Evolutionary conservation across 2,797 vertebrate genomes (phyloP).

Genomic region (Euthynnus affinis): DNA sequence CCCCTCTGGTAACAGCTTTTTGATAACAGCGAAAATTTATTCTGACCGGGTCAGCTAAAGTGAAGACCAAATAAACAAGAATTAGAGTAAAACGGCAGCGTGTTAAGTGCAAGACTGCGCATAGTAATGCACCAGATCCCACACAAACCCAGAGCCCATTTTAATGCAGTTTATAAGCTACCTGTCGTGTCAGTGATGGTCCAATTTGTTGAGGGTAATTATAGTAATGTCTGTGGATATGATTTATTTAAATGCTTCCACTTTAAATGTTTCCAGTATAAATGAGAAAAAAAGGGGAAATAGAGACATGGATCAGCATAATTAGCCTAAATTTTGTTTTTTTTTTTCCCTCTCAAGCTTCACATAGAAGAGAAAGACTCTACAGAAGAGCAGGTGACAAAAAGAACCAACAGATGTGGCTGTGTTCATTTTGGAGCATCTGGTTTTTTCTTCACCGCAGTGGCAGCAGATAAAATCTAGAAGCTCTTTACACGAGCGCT

Average conservation of each 20-base stretch:
- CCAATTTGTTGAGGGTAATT: constrained; percentile 31
- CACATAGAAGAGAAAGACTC: background rate
- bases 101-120: background rate
- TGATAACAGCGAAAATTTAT: constrained; percentile 21
- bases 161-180: constrained; percentile 4
- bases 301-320: background rate
- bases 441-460: background rate
- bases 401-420: constrained; percentile 33
- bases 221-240: constrained; percentile 12
- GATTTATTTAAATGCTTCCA: constrained; percentile 31
- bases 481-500: background rate
- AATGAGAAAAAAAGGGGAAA: background rate
- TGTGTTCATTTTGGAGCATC: background rate
- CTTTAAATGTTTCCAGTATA: constrained; percentile 19
- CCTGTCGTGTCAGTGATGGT: constrained; percentile 15
- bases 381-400: background rate
- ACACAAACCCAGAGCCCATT: constrained; percentile 20
- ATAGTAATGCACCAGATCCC: background rate
- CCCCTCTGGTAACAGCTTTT: constrained; percentile 38
- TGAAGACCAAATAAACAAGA: constrained; percentile 28
- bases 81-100: constrained; percentile 11
- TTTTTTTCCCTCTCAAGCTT: background rate
- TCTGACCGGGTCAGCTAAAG: constrained; percentile 31
- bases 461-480: background rate
- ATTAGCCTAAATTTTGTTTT: background rate